Evolutionary conservation across 2,113 vertebrate genomes (phyloP).

Genomic region (Corythornis madagascariensis): DNA sequence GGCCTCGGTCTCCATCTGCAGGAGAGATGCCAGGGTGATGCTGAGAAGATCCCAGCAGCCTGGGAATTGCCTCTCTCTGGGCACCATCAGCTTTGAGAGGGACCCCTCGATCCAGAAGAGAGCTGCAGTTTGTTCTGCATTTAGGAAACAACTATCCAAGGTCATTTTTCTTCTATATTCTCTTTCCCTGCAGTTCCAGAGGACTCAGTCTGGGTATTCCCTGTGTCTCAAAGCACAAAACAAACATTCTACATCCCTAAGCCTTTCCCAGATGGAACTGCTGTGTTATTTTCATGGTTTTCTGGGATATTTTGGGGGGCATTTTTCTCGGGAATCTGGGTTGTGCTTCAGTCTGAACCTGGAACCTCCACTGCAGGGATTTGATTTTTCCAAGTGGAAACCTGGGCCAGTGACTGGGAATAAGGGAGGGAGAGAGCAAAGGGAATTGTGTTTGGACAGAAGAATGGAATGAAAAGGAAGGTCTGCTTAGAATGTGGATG

Average conservation of each 20-base stretch:
- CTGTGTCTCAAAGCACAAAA: neutral
- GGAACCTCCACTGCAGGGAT: neutral
- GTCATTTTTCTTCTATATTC: neutral
- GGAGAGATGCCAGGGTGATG: neutral
- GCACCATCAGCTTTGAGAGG: neutral
- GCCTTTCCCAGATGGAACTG: neutral
- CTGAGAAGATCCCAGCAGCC: neutral
- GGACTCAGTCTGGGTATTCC: accelerated
- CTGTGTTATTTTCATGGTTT: accelerated
- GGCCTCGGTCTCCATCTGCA: neutral
- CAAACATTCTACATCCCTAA: neutral
- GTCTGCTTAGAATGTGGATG: neutral
- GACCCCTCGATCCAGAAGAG: neutral
- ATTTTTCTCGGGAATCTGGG: neutral
- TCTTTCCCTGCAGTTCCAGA: no score
- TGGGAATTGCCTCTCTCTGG: neutral
- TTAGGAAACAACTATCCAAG: accelerated
- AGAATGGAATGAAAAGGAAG: neutral
- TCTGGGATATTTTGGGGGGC: no score
- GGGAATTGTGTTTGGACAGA: accelerated
- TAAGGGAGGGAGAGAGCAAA: neutral
- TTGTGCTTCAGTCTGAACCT: neutral
- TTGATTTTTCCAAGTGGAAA: neutral
- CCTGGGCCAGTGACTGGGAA: neutral
- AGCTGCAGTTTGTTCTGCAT: neutral